Conservation (phyloP, 2,797 vertebrate genomes). For the Leptodactylus fallax region DNA sequence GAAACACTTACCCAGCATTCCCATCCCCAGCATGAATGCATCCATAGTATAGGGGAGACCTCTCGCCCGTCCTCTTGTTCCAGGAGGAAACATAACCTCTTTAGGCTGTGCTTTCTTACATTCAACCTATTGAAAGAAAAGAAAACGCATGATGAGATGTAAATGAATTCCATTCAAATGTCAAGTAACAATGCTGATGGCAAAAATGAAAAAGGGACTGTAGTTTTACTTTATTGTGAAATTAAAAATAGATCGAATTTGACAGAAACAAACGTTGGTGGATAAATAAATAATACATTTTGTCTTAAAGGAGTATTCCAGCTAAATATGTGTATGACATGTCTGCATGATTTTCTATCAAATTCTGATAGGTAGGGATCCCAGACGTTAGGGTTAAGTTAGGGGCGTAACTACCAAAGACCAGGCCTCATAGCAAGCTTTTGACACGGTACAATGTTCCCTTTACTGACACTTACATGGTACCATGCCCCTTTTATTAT, state of each 20-base stretch:
- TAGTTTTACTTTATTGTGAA: background rate
- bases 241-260: constrained; percentile 17
- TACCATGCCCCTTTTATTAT: no score
- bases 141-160: constrained; percentile 76
- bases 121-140: constrained; percentile 91
- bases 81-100: constrained; percentile 98
- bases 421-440: no score
- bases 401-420: no score
- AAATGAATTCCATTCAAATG: constrained; percentile 84
- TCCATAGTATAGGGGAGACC: constrained; percentile 96
- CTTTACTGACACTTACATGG: no score
- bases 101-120: constrained; percentile 99
- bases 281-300: background rate
- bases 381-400: background rate
- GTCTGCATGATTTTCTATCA: background rate
- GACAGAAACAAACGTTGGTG: background rate
- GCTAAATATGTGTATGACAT: background rate
- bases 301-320: background rate
- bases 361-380: background rate
- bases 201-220: constrained; percentile 31
- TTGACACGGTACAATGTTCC: no score
- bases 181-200: constrained; percentile 74
- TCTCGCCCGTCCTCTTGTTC: constrained; percentile 91
- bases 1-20: constrained; percentile 92
- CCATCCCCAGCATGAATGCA: constrained; percentile 97